Evolutionary conservation across 2,113 vertebrate genomes (phyloP), one percentile per base, ranked within the genome.

Genomic region (Tachycineta bicolor): DNA sequence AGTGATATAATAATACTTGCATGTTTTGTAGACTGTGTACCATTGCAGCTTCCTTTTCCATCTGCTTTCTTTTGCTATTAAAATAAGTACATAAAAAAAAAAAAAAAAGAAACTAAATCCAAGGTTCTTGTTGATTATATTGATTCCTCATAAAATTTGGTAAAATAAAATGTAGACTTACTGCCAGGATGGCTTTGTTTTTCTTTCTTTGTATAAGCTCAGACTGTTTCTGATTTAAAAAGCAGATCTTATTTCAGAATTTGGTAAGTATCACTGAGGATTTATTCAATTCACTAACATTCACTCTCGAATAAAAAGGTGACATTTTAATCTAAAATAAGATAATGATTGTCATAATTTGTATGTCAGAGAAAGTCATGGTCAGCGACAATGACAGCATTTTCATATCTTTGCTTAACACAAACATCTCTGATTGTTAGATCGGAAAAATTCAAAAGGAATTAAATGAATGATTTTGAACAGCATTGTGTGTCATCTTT

Each of bases 261-360:
- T 71, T 86, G 73, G 78, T 89, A 97, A 97, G 87, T 97, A 84
- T 92, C 65, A 73, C 71, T 11, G 50, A 89, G 81, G 89, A 90
- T 87, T 96, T 96, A 94, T 94, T 97, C 64, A 96, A 74, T 67
- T 91, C 47, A 95, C 78, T 96, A 94, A 97, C 97, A 95, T 92
- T 97, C 55, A 28, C 53, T 92, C 91, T 91, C 89, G 55, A 95
- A 93, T 94, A 96, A 96, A 87, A 94, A 92, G 70, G 81, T 86
- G 41, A 88, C 53, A 79, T 70, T n/a, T 85, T 93, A 68, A 90
- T 90, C 78, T 96, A 93, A 96, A 96, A 93, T 95, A 96, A 94
- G 81, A 90, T 77, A 60, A 94, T 81, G 55, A 90, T 49, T 96
- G 78, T 74, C n/a, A 17, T 77, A 83, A 65, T 95, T 92, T 95